Conservation (phyloP, 2,888 invertebrate genomes). For the Epirrhoe tristata region DNA sequence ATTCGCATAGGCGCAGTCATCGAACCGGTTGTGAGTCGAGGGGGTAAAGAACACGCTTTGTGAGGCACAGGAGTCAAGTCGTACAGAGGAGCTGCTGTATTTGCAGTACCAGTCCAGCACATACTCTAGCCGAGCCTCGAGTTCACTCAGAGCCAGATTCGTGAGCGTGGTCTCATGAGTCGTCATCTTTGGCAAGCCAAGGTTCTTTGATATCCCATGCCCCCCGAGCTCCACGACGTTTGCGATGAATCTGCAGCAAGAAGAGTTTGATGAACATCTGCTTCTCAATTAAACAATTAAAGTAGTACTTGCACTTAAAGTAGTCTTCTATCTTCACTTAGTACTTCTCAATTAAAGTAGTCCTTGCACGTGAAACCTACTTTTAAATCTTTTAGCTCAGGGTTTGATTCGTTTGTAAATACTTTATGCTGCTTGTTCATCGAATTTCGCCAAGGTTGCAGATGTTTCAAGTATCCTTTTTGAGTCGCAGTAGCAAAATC, state of each 20-base stretch:
- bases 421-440: neutral
- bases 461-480: slow-evolving; percentile 8
- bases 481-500: slow-evolving; percentile 30
- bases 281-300: neutral
- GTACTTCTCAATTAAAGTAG: neutral
- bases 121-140: slow-evolving; percentile 56
- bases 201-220: slow-evolving; percentile 74
- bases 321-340: no score
- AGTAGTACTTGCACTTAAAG: no score
- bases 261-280: slow-evolving; percentile 42
- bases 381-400: neutral
- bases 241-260: slow-evolving; percentile 75
- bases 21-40: slow-evolving; percentile 49
- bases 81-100: slow-evolving; percentile 55
- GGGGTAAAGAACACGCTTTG: slow-evolving; percentile 61
- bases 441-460: slow-evolving; percentile 11
- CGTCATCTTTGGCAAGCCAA: slow-evolving; percentile 79
- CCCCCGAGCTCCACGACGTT: slow-evolving; percentile 74
- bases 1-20: slow-evolving; percentile 70
- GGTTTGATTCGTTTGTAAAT: neutral
- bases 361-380: neutral
- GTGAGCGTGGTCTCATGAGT: slow-evolving; percentile 67
- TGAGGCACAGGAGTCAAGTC: slow-evolving; percentile 57
- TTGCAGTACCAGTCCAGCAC: slow-evolving; percentile 67
- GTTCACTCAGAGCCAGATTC: slow-evolving; percentile 67